Base-by-base conservation (phyloP, 2,113 vertebrate species). In the Morone chrysops region DNA sequence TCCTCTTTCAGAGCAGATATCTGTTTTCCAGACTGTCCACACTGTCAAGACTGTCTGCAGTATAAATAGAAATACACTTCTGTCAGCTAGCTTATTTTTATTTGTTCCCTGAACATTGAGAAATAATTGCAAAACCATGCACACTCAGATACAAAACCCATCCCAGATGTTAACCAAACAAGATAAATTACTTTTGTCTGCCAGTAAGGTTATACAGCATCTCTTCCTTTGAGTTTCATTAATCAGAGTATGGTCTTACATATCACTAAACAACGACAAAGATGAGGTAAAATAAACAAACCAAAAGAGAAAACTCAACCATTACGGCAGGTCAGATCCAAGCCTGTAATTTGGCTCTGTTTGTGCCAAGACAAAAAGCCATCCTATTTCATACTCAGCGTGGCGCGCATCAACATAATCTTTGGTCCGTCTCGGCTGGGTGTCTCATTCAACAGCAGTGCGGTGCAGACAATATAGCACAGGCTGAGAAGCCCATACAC, bases 341-440 rank as follows among this genome's bases (percentile, higher is more conserved):
- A 86, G 81, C 75, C 84, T 82, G 78, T 92, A 88, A 90, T 90
- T 92, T 92, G 63, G 43, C 63, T 81, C 56, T 74, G 75, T 86
- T 90, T 90, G 78, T 80, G 78, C 25, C 6, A 50, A 83, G 80
- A 90, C 67, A 91, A 89, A 92, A 85, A 87, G 60, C 25, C 70
- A 81, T 83, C 59, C 82, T 43, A 87, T 91, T 91, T 90, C 78
- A 82, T 82, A 53, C 87, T 63, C 77, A 79, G 76, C 20, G 13
- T 84, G 86, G 41, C 25, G 86, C 20, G 38, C 82, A 88, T 89
- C 89, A 90, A 80, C 89, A 91, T 92, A 91, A 92, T 93, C 89
- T 91, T 82, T 88, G 80, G 78, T 84, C 70, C 4, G 41, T 76
- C 88, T 88, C 85, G n/a, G 81, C 77, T 70, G 83, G 85, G 73